Percentiles rank a stretch among this genome's conserved stretches.
These are phyloP conservation scores for Mylabris phalerata DNA, from an alignment of 1,140 invertebrate species.

Conservation along the genomic window DNA sequence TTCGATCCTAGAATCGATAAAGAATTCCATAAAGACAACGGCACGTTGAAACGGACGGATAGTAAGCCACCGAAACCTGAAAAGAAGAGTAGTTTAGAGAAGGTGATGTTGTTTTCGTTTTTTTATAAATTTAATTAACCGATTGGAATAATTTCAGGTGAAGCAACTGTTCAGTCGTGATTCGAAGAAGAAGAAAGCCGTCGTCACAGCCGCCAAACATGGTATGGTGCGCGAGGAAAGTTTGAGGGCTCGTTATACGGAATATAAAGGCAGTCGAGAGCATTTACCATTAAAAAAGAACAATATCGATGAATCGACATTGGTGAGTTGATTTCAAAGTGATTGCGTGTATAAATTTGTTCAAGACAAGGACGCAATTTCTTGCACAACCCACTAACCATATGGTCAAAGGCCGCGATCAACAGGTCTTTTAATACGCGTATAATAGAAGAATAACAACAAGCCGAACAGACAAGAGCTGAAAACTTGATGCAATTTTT, in stretches of 20 bases:
- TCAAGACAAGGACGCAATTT: constrained; percentile 1
- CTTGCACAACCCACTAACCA: constrained; percentile 10
- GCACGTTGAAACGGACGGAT: constrained; percentile 44
- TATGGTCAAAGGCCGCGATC: constrained; percentile 13
- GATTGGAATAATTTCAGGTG: constrained; percentile 38
- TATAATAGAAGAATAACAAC: background rate
- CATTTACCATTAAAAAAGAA: constrained; percentile 31
- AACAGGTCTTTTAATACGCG: background rate
- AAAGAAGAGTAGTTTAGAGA: constrained; percentile 60
- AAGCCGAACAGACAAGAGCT: no score
- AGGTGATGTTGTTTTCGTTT: constrained; percentile 41
- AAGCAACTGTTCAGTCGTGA: constrained; percentile 54
- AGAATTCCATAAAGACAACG: constrained; percentile 52
- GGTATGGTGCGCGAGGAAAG: constrained; percentile 46
- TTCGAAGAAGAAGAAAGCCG: constrained; percentile 51
- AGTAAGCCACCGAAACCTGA: constrained; percentile 52
- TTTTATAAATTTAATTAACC: background rate
- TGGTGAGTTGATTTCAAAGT: constrained; percentile 23
- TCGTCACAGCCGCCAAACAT: constrained; percentile 24
- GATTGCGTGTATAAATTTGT: background rate
- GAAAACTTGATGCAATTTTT: no score
- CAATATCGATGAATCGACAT: constrained; percentile 16
- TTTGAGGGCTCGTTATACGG: constrained; percentile 48
- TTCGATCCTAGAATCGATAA: constrained; percentile 54
- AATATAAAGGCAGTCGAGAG: constrained; percentile 44